Base-by-base conservation (phyloP, 2,888 invertebrate species). In the Dynastes tityus region DNA sequence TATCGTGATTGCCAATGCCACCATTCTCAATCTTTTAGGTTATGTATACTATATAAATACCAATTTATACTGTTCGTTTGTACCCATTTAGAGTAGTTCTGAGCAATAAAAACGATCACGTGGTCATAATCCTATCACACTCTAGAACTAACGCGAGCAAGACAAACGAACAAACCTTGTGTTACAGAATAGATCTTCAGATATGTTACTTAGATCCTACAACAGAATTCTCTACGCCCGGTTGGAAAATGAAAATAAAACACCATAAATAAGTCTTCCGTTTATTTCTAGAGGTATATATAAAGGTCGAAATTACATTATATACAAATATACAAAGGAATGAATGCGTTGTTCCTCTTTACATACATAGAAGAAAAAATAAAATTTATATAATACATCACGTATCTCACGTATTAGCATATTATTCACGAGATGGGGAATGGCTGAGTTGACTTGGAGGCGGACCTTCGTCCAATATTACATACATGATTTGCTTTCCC, bases 291-390 rank as follows among this genome's bases (percentile, higher is more conserved):
- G 55, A 49, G 9, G 11, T 68, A 68, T 74, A 74, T 74, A 74
- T 74, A 74, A 74, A 74, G 73, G 73, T 74, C 73, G 45, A 74
- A 74, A 74, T 74, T 63, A 22, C 55, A 37, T 74, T 74, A 74
- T 74, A 74, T 74, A 74, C 73, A 74, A 74, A 74, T 74, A 61
- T 74, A 74, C 73, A 74, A 74, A 27, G 73, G 61, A 74, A 74
- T 61, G 22, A 61, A 61, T 8, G 45, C 51, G 55, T n/a, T 1
- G 55, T 55, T 55, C 3, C 13, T 58, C n/a, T 58, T 27, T 68
- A 68, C 61, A 74, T 68, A 13, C 51, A 58, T 22, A 40, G 37
- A 37, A 55, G 32, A n/a, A 58, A 58, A 73, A 58, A 73, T 73
- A 58, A 71, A 71, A 40, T 73, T 58, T 40, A 22, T 40, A 40